Percentiles rank a stretch among this genome's conserved stretches.
phyloP scores from a whole-genome alignment of 2,888 invertebrate species.

The Leucozona laternaria region DNA sequence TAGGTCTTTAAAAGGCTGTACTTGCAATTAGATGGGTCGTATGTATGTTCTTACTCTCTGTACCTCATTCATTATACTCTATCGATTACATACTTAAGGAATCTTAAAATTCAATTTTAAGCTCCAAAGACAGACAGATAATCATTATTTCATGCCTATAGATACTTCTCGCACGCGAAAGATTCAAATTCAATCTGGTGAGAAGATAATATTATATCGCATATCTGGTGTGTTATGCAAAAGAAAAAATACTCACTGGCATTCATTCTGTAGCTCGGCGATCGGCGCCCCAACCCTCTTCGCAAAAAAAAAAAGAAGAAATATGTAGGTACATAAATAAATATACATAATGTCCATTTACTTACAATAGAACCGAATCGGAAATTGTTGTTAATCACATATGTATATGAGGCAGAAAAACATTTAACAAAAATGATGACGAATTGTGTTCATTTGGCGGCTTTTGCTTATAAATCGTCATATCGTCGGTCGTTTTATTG shows the following conservation, averaged over 20 bases:
- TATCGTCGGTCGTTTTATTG: background rate
- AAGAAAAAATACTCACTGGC: background rate
- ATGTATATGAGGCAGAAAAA: background rate
- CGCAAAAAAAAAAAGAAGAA: background rate
- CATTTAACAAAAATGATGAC: conserved; percentile 27
- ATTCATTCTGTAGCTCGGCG: background rate
- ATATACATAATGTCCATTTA: background rate
- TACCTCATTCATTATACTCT: background rate
- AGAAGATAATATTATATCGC: background rate
- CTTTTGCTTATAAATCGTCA: conserved; percentile 1
- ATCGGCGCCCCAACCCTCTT: background rate
- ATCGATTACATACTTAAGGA: background rate
- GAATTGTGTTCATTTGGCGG: conserved; percentile 6
- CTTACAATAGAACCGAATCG: conserved; percentile 9
- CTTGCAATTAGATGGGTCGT: background rate
- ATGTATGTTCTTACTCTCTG: no score
- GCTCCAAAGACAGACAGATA: background rate
- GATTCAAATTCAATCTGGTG: background rate
- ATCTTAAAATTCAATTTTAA: background rate
- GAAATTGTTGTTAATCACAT: conserved; percentile 31
- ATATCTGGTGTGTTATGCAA: conserved; percentile 2
- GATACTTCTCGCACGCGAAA: background rate
- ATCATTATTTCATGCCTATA: background rate
- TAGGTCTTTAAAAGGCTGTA: no score
- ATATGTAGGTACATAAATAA: no score